Base-by-base conservation (phyloP, 2,888 invertebrate species). In the Rhimphoctona megacephalus region DNA sequence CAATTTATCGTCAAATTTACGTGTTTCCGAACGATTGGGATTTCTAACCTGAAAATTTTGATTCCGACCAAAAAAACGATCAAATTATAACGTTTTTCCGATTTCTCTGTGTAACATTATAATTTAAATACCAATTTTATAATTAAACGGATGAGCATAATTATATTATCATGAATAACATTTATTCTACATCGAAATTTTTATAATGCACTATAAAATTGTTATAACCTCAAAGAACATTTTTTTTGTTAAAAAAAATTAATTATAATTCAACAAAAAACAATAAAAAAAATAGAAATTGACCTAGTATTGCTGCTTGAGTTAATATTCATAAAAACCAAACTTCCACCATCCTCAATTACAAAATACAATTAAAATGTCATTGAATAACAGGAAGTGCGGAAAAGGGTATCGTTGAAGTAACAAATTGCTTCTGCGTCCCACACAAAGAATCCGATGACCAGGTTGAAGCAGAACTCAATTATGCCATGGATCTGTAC, bases 351-450 rank as follows among this genome's bases (percentile, higher is more conserved):
- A 19, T 3, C 30, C 25, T 19, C 6, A 9, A 25, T 49, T 9
- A 19, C 0, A 43, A 49, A 30, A 49, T 46, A 30, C 9, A 49
- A 49, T 70, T 25, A 1, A 43, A 70, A 49, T 46, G 11, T 54
- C 14, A 11, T 36, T 54, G 1, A 54, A 54, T 46, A 70, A 64
- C 94, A 98, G 98, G 98, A 78, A 97, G 97, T 54, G 96, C 96
- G 64, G 98, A 98, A 92, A 99, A 98, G 94, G 98, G 98, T 83
- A 96, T 98, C 83, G 98, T 99, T 78, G 99, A 99, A 95, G 98
- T 99, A 66, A 99, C 99, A 19, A 99, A 99, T 94, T 99, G 99
- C 94, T 99, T 99, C 95, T 99, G 99, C 93, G 99, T 99, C 73
- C 99, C 99, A 0, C 99, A 99, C 95, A 99, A 99, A 94, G 99